Base-by-base conservation (phyloP, 2,797 vertebrate genomes). In the Pelodytes ibericus region DNA sequence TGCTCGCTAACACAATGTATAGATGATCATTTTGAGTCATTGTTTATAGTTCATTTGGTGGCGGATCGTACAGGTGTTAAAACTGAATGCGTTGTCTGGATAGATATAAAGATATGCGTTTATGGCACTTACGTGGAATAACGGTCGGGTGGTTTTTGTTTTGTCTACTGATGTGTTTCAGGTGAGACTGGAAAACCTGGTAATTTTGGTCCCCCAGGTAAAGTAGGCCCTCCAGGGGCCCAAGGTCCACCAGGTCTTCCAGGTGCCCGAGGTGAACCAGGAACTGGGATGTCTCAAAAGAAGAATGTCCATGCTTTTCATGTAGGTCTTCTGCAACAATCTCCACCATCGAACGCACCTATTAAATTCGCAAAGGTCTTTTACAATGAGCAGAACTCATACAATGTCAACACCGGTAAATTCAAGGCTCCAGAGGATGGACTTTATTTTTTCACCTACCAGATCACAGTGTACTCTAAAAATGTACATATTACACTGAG, bases 391-490 rank as follows among this genome's bases (percentile, higher is more conserved):
- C 94, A 97, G 82, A 90, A 88, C 33, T 93, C 98, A 81, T 99
- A 95, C 4, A 82, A 93, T 25, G 59, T 87, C 0, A 83, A 84
- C 1, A 96, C 91, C 0, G 98, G 96, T 20, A 93, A 94, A 77
- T 98, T 96, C 86, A 95, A 88, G 0, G 97, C 95, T 83, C 85
- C 85, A 0, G 29, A 88, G 2, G 79, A 94, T 0, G 96, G 97
- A 0, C 88, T 94, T 27, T 98, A 98, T 76, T 98, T 91, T 79
- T 95, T 99, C 81, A 94, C 92, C 82, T 99, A 98, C 85, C 93
- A 97, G 78, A 92, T 98, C 89, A 98, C 96, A 0, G 96, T 99
- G 62, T 98, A 89, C 86, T 93, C 93, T 31, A 91, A 94, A 77
- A 96, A 97, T 0, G 91, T 98, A n/a, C 92, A 96, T 70, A 94